Base-by-base conservation (phyloP, 2,888 invertebrate genomes). In the Buathra laborator region DNA sequence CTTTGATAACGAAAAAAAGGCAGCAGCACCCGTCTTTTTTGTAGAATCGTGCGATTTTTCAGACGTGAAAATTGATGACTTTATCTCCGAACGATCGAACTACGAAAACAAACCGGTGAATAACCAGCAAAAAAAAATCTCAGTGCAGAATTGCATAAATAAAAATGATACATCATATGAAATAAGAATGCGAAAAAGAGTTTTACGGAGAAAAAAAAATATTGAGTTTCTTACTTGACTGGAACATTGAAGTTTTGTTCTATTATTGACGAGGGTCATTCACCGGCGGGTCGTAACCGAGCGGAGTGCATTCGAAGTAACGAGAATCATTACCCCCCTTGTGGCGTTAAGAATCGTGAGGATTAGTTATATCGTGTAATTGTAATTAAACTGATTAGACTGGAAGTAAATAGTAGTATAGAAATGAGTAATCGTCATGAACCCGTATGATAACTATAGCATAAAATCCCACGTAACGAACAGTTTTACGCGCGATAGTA, bases 301-400 rank as follows among this genome's bases (percentile, higher is more conserved):
- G 53, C 19, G 16, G 48, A 37, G 43, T 19, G 46, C 44, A 67
- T 67, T 44, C 44, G 24, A 48, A 37, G 1, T 7, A 37, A 37
- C 44, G 44, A 10, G 46, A 2, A 24, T 19, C 51, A 51, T 51
- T 19, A 19, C 53, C 78, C 46, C 79, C 83, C 70, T 78, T 70
- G 83, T 84, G 48, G 74, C 70, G 64, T 83, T 80, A 66, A 80
- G 62, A 37, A 81, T 76, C 72, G 66, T n/a, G 71, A 81, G 66
- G 76, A 84, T 24, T 84, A 81, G 84, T 59, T 75, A 37, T 62
- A 78, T 72, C 64, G 16, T 84, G 83, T 83, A 86, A 85, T 59
- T 83, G 80, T 85, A 86, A 86, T 67, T 19, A 78, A 84, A 78
- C 56, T 70, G 81, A 64, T 68, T 85, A 86, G 86, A 80, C 53